Evolutionary conservation across 2,113 vertebrate species (phyloP).

Genomic region (Vicugna pacos): DNA sequence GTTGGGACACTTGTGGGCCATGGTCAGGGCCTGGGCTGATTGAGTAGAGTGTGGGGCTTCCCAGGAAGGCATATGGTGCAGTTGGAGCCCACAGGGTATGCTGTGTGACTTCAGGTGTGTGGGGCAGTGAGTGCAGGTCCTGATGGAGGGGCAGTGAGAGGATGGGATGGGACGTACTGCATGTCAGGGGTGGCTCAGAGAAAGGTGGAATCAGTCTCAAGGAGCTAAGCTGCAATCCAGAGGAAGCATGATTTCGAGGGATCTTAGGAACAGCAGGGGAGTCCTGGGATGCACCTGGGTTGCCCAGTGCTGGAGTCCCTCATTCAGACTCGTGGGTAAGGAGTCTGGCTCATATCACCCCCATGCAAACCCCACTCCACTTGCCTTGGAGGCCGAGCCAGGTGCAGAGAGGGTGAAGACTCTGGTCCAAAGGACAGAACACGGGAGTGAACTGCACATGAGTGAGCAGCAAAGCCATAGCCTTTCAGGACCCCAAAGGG

Average conservation of each 20-base stretch:
- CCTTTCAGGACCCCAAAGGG: not conserved
- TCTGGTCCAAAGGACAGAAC: not conserved
- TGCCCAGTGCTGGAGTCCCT: not conserved
- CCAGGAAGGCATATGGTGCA: not conserved
- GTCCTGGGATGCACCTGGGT: not conserved
- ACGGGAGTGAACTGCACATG: not conserved
- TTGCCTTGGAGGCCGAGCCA: not conserved
- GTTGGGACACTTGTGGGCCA: not conserved
- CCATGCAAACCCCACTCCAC: not conserved
- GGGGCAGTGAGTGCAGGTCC: not conserved
- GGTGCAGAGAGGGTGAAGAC: not conserved
- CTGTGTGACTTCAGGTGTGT: not conserved
- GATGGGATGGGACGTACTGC: not conserved
- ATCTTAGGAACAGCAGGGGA: not conserved
- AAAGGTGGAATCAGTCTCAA: not conserved
- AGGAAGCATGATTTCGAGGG: not conserved
- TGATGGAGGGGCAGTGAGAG: not conserved
- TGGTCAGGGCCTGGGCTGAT: not conserved
- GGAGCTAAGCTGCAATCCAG: not conserved
- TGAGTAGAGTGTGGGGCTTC: not conserved
- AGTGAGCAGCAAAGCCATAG: not conserved
- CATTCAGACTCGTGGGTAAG: not conserved
- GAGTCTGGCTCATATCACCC: not conserved
- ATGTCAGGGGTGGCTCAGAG: not conserved
- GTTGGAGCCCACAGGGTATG: fast-evolving